Evolutionary conservation across 2,888 invertebrate species (phyloP).

Genomic region (Lumbricus terrestris): DNA sequence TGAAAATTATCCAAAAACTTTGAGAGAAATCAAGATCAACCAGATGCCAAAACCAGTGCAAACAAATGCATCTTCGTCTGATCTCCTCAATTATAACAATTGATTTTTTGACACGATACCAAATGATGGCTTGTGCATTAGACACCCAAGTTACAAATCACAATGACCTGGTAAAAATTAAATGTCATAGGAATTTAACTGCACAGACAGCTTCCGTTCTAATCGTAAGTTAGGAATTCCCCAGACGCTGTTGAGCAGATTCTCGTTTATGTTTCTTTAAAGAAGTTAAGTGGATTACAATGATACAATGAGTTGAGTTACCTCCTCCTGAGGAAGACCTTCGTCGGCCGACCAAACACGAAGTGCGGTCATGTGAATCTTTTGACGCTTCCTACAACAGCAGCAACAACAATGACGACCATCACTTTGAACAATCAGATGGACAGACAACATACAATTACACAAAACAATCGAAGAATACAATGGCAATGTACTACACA

Average conservation of each 20-base stretch:
- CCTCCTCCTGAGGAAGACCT: constrained; percentile 89
- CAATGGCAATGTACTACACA: no score
- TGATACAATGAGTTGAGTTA: constrained; percentile 42
- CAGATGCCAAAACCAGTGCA: no score
- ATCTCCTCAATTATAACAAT: no score
- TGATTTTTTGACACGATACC: no score
- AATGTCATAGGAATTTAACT: not conserved
- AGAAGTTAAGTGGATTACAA: not conserved
- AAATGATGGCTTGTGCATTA: no score
- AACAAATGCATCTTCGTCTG: no score
- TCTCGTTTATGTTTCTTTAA: not conserved
- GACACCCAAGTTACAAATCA: no score
- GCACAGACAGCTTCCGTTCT: not conserved
- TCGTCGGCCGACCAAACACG: constrained; percentile 91
- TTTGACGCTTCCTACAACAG: constrained; percentile 70
- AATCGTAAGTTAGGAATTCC: not conserved
- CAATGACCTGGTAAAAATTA: not conserved
- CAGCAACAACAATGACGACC: not conserved
- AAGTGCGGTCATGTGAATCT: constrained; percentile 87
- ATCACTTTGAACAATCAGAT: not conserved
- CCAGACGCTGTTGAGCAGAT: not conserved
- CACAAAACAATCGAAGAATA: no score
- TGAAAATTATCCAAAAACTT: not conserved
- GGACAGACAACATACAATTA: no score
- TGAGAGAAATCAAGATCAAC: no score